phyloP scores from a whole-genome alignment of 2,113 vertebrate genomes.

The Cynocephalus volans region DNA sequence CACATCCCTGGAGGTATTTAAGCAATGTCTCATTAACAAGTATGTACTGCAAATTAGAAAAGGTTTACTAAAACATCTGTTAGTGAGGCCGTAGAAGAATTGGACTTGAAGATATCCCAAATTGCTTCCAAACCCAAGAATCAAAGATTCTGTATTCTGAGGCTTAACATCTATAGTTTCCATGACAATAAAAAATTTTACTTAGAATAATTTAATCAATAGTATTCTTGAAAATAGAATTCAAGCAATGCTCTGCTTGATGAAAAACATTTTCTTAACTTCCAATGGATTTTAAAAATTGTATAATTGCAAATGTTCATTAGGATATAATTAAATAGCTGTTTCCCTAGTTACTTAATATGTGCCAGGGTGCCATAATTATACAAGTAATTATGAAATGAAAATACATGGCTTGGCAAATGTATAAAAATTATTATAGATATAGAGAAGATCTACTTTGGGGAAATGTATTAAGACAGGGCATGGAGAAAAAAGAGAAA shows the following conservation, averaged over 20 bases:
- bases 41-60: constrained; percentile 61
- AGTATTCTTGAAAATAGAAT: constrained; percentile 43
- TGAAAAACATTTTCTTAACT: constrained; percentile 67
- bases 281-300: constrained; percentile 61
- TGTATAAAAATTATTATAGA: constrained; percentile 65
- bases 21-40: constrained; percentile 48
- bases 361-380: constrained; percentile 68
- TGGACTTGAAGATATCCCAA: constrained; percentile 34
- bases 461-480: constrained; percentile 49
- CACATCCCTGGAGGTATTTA: not conserved
- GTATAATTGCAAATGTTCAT: constrained; percentile 70
- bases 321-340: constrained; percentile 72
- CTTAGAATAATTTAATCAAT: not conserved
- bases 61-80: constrained; percentile 49
- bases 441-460: constrained; percentile 44
- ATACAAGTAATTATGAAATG: constrained; percentile 66
- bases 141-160: constrained; percentile 5
- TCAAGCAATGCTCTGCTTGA: constrained; percentile 45
- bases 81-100: constrained; percentile 1
- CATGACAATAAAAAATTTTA: constrained; percentile 20
- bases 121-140: constrained; percentile 60
- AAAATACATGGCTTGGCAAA: constrained; percentile 70
- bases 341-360: constrained; percentile 65
- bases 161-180: not conserved
- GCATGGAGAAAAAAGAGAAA: constrained; percentile 44